A percentile compares a stretch with the other conserved stretches of the same genome.
phyloP scores from a whole-genome alignment of 2,888 invertebrate species.

The Nipponacmea schrenckii region DNA sequence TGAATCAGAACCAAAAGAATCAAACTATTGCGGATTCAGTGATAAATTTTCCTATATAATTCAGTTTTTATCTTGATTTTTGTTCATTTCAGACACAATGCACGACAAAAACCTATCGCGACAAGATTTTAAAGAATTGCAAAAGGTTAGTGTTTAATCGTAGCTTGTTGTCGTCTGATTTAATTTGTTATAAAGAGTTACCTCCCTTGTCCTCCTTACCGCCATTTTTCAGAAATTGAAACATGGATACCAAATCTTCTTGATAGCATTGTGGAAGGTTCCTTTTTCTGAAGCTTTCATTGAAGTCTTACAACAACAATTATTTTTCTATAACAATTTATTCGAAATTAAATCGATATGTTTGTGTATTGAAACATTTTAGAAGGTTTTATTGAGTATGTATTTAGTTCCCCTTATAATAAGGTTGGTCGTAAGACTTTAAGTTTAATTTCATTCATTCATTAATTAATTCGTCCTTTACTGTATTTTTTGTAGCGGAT shows the following conservation, averaged over 20 bases:
- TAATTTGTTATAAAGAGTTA: background rate
- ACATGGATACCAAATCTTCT: too few species aligned
- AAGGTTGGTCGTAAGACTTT: background rate
- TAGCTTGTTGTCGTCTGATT: background rate
- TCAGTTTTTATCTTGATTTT: too few species aligned
- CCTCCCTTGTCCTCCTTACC: background rate
- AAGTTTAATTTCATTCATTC: background rate
- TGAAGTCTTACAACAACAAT: too few species aligned
- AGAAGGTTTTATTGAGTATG: background rate
- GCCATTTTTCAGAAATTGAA: too few species aligned
- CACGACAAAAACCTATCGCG: slow-evolving; percentile 20
- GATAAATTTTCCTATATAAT: too few species aligned
- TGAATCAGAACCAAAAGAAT: too few species aligned
- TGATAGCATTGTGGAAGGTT: too few species aligned
- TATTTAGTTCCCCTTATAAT: background rate
- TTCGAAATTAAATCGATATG: too few species aligned
- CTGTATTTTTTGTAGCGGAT: slow-evolving; percentile 2
- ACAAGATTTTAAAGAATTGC: slow-evolving; percentile 20
- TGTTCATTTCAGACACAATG: slow-evolving; percentile 15
- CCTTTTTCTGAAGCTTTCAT: too few species aligned
- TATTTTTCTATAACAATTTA: too few species aligned
- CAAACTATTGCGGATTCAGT: too few species aligned
- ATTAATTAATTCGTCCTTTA: background rate
- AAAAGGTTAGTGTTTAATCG: slow-evolving; percentile 8
- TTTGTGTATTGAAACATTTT: background rate